Percentiles rank a stretch among this genome's conserved stretches.
phyloP scores from a whole-genome alignment of 2,113 vertebrate genomes.

The Labrus mixtus region DNA sequence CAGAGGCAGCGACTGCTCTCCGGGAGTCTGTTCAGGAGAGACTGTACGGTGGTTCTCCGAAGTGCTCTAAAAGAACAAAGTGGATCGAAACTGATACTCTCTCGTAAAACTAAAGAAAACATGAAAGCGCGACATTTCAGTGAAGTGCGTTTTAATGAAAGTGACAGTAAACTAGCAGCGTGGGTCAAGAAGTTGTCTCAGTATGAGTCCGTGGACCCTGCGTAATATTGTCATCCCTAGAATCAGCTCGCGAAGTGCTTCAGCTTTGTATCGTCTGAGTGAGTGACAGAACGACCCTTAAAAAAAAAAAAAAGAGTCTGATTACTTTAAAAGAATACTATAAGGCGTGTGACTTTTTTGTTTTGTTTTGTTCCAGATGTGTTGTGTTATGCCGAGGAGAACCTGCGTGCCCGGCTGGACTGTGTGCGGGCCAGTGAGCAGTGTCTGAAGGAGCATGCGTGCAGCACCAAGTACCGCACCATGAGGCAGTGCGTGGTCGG shows the following conservation, averaged over 20 bases:
- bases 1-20: background rate
- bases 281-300: background rate
- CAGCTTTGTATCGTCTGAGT: background rate
- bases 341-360: background rate
- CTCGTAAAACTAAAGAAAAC: background rate
- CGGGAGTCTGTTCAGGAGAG: too few species aligned
- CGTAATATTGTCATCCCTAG: slow-evolving; percentile 12
- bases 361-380: slow-evolving; percentile 84
- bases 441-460: slow-evolving; percentile 92
- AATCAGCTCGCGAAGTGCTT: slow-evolving; percentile 19
- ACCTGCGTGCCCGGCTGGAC: slow-evolving; percentile 87
- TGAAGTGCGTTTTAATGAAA: background rate
- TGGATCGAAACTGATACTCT: background rate
- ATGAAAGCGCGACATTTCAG: background rate
- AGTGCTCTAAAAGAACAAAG: background rate
- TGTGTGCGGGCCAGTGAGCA: slow-evolving; percentile 95
- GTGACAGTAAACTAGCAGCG: background rate
- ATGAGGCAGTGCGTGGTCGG: slow-evolving; percentile 97
- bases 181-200: background rate
- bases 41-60: background rate
- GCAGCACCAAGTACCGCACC: slow-evolving; percentile 96
- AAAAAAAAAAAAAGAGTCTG: too few species aligned
- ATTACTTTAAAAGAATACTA: background rate
- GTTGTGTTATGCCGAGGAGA: slow-evolving; percentile 85
- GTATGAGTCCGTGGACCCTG: background rate